phyloP scores from a whole-genome alignment of 1,140 invertebrate species.

The Atta texana region DNA sequence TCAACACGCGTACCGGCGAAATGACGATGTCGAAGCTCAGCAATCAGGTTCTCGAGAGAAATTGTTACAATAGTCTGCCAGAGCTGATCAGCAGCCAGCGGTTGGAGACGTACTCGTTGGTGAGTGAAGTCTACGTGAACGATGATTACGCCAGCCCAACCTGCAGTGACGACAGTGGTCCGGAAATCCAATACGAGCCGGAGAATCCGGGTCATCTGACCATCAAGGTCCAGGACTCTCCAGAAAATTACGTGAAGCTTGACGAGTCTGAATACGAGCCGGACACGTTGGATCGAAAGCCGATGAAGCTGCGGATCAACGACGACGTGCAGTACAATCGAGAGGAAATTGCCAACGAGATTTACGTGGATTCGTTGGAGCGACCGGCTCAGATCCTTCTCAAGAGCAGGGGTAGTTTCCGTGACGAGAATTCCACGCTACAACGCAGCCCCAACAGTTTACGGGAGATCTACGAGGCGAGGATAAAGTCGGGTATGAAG shows the following conservation, averaged over 20 bases:
- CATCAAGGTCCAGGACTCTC: slow-evolving; percentile 92
- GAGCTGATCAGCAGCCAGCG: slow-evolving; percentile 83
- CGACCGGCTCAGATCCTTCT: slow-evolving; percentile 87
- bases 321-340: slow-evolving; percentile 80
- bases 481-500: slow-evolving; percentile 74
- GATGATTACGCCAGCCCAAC: slow-evolving; percentile 91
- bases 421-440: slow-evolving; percentile 82
- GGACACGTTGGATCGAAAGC: slow-evolving; percentile 94
- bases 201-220: slow-evolving; percentile 91
- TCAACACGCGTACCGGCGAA: slow-evolving; percentile 87
- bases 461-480: slow-evolving; percentile 91
- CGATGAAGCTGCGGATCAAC: slow-evolving; percentile 88
- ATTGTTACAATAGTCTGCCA: slow-evolving; percentile 84
- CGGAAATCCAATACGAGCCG: slow-evolving; percentile 87
- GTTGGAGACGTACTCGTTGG: slow-evolving; percentile 88
- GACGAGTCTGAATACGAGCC: slow-evolving; percentile 93
- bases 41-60: slow-evolving; percentile 85
- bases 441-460: slow-evolving; percentile 89
- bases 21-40: slow-evolving; percentile 87
- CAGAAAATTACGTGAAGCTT: slow-evolving; percentile 89
- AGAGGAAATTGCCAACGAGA: slow-evolving; percentile 80
- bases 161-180: slow-evolving; percentile 88
- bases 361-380: slow-evolving; percentile 87
- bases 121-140: slow-evolving; percentile 93
- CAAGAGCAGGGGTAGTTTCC: slow-evolving; percentile 88